These are phyloP conservation scores for Furnarius figulus DNA, from an alignment of 2,113 vertebrate genomes.

Conservation along the genomic window DNA sequence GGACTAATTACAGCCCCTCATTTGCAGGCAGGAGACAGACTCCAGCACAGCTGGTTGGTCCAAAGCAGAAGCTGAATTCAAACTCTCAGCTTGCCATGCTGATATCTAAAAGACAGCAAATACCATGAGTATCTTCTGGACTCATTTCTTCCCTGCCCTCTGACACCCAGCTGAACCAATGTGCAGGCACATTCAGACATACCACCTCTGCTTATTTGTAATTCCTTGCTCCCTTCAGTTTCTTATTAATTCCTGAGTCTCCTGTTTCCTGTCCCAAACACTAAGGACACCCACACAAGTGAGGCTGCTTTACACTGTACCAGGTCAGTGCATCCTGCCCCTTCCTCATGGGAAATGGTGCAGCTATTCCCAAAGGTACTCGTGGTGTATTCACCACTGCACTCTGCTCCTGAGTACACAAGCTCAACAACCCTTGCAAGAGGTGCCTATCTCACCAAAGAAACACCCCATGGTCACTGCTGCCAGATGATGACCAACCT, in stretches of 20 bases:
- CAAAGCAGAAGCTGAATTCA: background rate
- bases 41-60: background rate
- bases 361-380: background rate
- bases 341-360: background rate
- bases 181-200: background rate
- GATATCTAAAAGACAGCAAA: background rate
- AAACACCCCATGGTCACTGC: background rate
- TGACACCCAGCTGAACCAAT: background rate
- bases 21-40: background rate
- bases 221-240: background rate
- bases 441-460: background rate
- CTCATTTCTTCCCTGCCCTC: background rate
- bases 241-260: background rate
- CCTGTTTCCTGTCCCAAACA: background rate
- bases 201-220: background rate
- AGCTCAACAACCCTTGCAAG: background rate
- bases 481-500: background rate
- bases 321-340: background rate
- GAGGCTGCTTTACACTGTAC: background rate
- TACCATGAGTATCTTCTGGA: background rate
- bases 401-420: background rate
- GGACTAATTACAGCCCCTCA: background rate
- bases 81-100: background rate
- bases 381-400: background rate
- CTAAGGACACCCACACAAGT: background rate